phyloP scores from a whole-genome alignment of 2,888 invertebrate species.

The Leptinotarsa haldemani region DNA sequence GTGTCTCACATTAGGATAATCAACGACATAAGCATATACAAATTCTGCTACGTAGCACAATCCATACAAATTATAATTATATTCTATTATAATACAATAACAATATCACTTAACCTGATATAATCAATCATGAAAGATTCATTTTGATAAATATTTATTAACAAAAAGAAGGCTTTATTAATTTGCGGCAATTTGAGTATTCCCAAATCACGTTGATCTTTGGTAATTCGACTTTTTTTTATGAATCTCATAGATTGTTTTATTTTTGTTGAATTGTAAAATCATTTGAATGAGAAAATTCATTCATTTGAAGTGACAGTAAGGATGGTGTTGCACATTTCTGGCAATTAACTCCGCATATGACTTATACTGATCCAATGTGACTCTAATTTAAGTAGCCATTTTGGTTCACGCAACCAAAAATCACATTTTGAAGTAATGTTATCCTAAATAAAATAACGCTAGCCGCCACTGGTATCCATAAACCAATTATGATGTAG shows the following conservation, averaged over 20 bases:
- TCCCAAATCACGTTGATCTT: neutral
- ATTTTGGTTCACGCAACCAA: slow-evolving; percentile 44
- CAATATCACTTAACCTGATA: neutral
- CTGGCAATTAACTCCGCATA: too few relatives aligned
- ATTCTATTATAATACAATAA: too few relatives aligned
- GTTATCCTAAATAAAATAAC: too few relatives aligned
- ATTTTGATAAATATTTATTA: slow-evolving; percentile 19
- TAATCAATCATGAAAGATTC: slow-evolving; percentile 21
- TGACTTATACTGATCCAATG: slow-evolving; percentile 20
- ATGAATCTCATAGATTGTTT: slow-evolving; percentile 17
- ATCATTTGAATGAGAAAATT: slow-evolving; percentile 9
- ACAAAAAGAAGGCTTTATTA: neutral
- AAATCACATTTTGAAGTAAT: slow-evolving; percentile 1
- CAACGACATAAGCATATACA: too few relatives aligned
- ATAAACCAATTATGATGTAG: too few relatives aligned
- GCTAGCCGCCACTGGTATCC: too few relatives aligned
- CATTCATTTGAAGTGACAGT: neutral
- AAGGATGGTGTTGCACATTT: neutral
- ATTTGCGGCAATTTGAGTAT: neutral
- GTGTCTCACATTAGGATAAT: too few relatives aligned
- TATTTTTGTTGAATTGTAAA: neutral
- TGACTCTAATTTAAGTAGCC: slow-evolving; percentile 5
- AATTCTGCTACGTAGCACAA: too few relatives aligned
- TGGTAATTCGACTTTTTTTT: neutral
- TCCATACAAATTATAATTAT: too few relatives aligned